These are phyloP conservation scores for Zygaena filipendulae DNA, from an alignment of 2,888 invertebrate species.

Conservation along the genomic window DNA sequence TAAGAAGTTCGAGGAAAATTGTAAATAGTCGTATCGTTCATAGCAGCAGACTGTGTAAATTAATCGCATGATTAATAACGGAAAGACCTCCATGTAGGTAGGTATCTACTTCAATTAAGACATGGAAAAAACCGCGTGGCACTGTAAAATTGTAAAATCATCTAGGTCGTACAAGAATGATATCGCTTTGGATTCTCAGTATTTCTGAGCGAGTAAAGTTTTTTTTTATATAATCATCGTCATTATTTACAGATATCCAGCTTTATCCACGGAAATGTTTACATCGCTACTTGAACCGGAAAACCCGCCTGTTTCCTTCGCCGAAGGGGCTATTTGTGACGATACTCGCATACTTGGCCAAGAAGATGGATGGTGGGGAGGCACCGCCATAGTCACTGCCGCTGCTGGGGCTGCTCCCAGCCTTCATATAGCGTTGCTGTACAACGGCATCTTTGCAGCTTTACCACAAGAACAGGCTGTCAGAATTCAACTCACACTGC, in stretches of 20 bases:
- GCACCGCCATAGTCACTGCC: constrained; percentile 87
- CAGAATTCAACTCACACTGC: constrained; percentile 74
- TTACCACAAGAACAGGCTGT: constrained; percentile 75
- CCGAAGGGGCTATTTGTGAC: constrained; percentile 58
- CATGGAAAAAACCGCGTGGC: no score
- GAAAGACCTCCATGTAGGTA: no score
- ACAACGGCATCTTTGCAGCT: constrained; percentile 81
- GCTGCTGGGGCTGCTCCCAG: constrained; percentile 84
- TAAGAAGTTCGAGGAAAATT: constrained; percentile 10
- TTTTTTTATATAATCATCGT: no score
- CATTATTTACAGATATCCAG: constrained; percentile 65
- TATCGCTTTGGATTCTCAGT: no score
- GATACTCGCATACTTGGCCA: constrained; percentile 51
- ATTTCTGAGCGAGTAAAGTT: no score
- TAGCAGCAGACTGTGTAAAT: constrained; percentile 38
- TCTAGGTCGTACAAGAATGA: no score
- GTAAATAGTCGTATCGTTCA: constrained; percentile 26
- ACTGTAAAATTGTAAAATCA: no score
- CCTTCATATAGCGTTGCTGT: constrained; percentile 81
- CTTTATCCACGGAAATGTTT: constrained; percentile 84
- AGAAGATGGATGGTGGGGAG: constrained; percentile 84
- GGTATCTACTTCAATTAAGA: no score
- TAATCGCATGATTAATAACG: constrained; percentile 49
- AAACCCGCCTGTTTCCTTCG: constrained; percentile 74
- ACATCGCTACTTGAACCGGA: constrained; percentile 77